Conservation (phyloP, 2,888 invertebrate genomes). For the Drosophila recens region DNA sequence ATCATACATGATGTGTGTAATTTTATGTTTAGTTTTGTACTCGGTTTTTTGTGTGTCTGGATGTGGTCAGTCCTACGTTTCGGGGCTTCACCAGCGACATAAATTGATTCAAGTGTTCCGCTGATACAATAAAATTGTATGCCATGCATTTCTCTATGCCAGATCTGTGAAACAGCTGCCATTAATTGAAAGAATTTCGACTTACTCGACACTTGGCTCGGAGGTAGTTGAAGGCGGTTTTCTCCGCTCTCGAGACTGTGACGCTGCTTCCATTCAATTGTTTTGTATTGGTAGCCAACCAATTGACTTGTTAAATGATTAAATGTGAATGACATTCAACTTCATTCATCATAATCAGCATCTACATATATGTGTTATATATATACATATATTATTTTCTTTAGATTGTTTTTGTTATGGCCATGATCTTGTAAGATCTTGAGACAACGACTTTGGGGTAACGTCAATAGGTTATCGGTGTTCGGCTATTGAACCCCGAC, state of each 20-base stretch:
- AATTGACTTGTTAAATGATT: conserved; percentile 55
- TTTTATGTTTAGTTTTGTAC: background rate
- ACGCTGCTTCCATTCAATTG: conserved; percentile 37
- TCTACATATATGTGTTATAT: background rate
- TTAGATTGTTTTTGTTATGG: conserved; percentile 1
- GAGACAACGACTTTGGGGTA: conserved; percentile 27
- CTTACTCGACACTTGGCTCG: conserved; percentile 13
- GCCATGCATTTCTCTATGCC: conserved; percentile 60
- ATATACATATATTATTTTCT: background rate
- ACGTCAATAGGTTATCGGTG: conserved; percentile 27
- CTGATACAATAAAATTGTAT: conserved; percentile 69
- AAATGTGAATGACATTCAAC: conserved; percentile 21
- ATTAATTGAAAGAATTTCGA: conserved; percentile 51
- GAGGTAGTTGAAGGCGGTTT: conserved; percentile 59
- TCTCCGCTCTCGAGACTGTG: conserved; percentile 32
- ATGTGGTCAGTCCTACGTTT: conserved; percentile 5
- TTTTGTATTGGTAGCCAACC: conserved; percentile 47
- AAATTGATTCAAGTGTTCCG: conserved; percentile 68
- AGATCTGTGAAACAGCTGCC: conserved; percentile 30
- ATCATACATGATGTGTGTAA: background rate
- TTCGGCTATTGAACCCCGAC: conserved; percentile 34
- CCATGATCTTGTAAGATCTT: conserved; percentile 53
- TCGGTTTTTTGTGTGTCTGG: background rate
- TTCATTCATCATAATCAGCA: conserved; percentile 28
- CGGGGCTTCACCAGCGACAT: conserved; percentile 27